phyloP scores from a whole-genome alignment of 2,113 vertebrate genomes.

The Salvelinus fontinalis region DNA sequence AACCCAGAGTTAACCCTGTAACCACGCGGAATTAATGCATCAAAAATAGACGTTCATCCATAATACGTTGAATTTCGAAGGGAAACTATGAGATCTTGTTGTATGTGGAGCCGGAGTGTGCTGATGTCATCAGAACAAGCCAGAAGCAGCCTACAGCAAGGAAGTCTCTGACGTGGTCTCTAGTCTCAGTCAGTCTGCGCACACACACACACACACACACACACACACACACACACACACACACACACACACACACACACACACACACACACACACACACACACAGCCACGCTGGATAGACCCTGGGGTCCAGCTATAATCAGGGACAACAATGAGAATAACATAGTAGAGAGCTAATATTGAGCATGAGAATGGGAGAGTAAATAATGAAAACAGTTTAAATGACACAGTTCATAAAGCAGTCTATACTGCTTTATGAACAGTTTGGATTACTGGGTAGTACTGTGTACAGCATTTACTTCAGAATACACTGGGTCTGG shows the following conservation, averaged over 20 bases:
- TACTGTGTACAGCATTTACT: not conserved
- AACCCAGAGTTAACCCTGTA: too few relatives aligned
- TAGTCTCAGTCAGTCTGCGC: not conserved
- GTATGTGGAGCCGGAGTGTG: not conserved
- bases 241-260: too few relatives aligned
- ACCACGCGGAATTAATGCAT: too few relatives aligned
- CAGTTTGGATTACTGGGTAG: not conserved
- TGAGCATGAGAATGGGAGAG: conserved; percentile 30
- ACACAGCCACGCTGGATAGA: conserved; percentile 13
- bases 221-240: not conserved
- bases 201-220: not conserved
- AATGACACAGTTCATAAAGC: conserved; percentile 6
- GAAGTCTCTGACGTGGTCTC: conserved; percentile 26
- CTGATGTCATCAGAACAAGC: conserved; percentile 55
- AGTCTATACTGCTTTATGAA: conserved; percentile 8
- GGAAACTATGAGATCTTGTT: too few relatives aligned
- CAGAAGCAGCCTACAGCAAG: conserved; percentile 36
- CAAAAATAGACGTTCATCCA: too few relatives aligned
- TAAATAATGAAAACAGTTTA: conserved; percentile 35
- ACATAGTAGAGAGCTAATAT: conserved; percentile 25
- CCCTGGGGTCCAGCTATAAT: conserved; percentile 35
- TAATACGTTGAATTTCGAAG: too few relatives aligned
- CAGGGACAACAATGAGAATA: conserved; percentile 33
- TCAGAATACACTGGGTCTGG: not conserved
- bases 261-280: conserved; percentile 1